These are phyloP conservation scores for Eupithecia tripunctaria DNA, from an alignment of 2,888 invertebrate species.

Conservation along the genomic window DNA sequence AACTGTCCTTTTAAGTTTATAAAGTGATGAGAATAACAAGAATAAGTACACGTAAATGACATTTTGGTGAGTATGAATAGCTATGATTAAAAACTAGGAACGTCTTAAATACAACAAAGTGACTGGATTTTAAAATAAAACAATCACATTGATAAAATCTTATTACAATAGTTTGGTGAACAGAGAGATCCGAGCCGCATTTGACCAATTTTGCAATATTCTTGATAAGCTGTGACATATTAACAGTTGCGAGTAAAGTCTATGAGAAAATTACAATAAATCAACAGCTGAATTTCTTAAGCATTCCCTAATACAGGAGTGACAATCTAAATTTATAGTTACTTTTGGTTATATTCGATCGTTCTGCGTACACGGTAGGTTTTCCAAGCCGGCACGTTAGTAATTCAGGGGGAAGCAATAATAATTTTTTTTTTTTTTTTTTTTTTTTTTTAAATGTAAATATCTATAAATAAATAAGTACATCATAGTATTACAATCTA, in stretches of 20 bases:
- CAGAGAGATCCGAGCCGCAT: slow-evolving; percentile 1
- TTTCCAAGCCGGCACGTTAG: neutral
- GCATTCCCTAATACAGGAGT: neutral
- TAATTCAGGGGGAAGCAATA: no score
- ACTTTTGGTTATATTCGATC: neutral
- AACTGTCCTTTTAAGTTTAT: neutral
- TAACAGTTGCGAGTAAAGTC: neutral
- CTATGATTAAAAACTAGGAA: slow-evolving; percentile 4
- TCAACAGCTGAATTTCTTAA: neutral
- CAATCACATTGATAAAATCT: neutral
- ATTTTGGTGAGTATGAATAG: neutral
- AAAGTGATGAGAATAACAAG: neutral
- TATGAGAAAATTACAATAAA: neutral
- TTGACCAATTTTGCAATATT: neutral
- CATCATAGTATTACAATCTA: no score
- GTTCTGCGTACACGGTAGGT: neutral
- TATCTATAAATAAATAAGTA: no score
- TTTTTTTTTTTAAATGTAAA: no score
- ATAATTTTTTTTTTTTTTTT: no score
- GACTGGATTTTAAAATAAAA: neutral
- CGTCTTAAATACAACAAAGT: neutral
- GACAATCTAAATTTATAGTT: neutral
- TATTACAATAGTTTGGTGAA: slow-evolving; percentile 10
- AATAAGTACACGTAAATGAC: neutral
- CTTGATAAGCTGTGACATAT: neutral